These are phyloP conservation scores for Elephas maximus DNA, from an alignment of 2,113 vertebrate species.

Conservation along the genomic window DNA sequence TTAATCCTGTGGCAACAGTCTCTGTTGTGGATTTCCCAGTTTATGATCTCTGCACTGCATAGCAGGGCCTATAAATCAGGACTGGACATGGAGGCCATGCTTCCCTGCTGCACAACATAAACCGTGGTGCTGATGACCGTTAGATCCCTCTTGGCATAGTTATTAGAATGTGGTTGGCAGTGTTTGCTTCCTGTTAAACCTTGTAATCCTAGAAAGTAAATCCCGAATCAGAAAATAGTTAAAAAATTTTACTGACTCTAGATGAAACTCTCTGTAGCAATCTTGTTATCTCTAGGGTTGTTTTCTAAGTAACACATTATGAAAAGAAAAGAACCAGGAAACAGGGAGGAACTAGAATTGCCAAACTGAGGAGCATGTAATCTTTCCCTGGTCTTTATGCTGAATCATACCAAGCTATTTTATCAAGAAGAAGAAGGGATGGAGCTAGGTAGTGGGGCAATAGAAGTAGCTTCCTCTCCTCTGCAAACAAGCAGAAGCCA, in stretches of 20 bases:
- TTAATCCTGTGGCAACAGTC: conserved; percentile 67
- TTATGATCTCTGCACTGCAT: conserved; percentile 4
- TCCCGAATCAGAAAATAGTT: conserved; percentile 34
- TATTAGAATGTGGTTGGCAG: not conserved
- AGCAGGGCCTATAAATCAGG: conserved; percentile 75
- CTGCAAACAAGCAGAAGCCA: conserved; percentile 24
- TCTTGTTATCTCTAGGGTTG: not conserved
- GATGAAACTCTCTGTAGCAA: not conserved
- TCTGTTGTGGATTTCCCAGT: conserved; percentile 79
- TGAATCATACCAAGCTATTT: conserved; percentile 27
- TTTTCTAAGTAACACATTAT: not conserved
- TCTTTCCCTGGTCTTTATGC: conserved; percentile 64
- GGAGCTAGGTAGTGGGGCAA: conserved; percentile 60
- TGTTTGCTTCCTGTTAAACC: not conserved
- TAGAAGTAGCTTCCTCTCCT: conserved; percentile 74
- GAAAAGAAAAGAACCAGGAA: conserved; percentile 55
- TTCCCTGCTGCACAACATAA: conserved; percentile 64
- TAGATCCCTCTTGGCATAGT: not conserved
- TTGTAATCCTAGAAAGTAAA: conserved; percentile 47
- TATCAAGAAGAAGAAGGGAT: conserved; percentile 61
- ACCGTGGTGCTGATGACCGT: conserved; percentile 58
- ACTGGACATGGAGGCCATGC: conserved; percentile 69
- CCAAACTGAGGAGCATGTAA: not conserved
- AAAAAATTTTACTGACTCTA: conserved; percentile 2
- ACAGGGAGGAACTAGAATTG: conserved; percentile 65